These are phyloP conservation scores for Drosophila rhopaloa DNA, from an alignment of 1,140 invertebrate species.

Conservation along the genomic window DNA sequence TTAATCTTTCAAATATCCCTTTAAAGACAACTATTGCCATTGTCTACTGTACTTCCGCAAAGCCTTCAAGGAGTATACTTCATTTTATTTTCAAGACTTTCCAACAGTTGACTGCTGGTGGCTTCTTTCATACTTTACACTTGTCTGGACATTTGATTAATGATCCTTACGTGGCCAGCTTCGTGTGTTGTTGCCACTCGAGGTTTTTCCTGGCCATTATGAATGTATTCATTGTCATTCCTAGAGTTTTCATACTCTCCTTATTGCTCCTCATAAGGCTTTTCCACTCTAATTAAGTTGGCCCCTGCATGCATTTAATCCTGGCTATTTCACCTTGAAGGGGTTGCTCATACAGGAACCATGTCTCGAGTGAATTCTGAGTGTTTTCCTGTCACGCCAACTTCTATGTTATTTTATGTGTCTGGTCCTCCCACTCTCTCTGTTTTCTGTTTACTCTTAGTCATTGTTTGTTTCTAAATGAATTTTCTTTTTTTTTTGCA, in stretches of 20 bases:
- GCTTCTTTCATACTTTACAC: constrained; percentile 70
- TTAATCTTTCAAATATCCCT: not conserved
- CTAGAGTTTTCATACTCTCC: constrained; percentile 28
- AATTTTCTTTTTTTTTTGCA: constrained; percentile 24
- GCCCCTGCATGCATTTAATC: constrained; percentile 31
- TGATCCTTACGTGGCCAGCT: constrained; percentile 70
- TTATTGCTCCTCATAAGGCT: not conserved
- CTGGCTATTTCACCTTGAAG: constrained; percentile 32
- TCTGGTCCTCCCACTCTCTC: constrained; percentile 20
- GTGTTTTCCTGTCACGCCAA: constrained; percentile 57
- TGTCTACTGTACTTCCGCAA: constrained; percentile 30
- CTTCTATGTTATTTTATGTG: constrained; percentile 44
- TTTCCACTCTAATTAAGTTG: constrained; percentile 47
- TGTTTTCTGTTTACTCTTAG: constrained; percentile 30
- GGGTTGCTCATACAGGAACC: constrained; percentile 31
- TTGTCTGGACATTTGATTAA: constrained; percentile 83
- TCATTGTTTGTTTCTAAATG: constrained; percentile 32
- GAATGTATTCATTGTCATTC: constrained; percentile 72
- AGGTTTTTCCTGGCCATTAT: constrained; percentile 56
- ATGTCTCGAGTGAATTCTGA: constrained; percentile 51
- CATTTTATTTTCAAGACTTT: constrained; percentile 52
- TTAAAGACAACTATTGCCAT: not conserved
- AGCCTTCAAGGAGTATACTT: constrained; percentile 31
- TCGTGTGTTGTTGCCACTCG: constrained; percentile 33
- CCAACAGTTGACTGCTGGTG: constrained; percentile 11